Evolutionary conservation across 2,888 invertebrate genomes (phyloP), one percentile per base, ranked within the genome.

Genomic region (Caenorhabditis sinica): DNA sequence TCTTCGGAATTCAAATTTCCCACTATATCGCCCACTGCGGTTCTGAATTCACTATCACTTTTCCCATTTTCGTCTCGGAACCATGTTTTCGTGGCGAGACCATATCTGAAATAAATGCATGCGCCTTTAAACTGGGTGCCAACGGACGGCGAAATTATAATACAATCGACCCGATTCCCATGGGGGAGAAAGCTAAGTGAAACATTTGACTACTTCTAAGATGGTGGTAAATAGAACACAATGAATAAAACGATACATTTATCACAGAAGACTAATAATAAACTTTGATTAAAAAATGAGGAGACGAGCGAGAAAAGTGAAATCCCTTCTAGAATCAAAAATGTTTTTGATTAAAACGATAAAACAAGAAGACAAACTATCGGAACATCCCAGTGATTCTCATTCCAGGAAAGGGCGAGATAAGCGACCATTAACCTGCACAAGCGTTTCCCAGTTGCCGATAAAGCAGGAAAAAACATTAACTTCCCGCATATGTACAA

Each of bases 401-500:
- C 40, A 51, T 36, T 30, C 33, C 51, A 36, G 20, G 20, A 30
- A 30, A 61, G 20, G 66, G 49, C 8, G 66, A 56, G 20, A 51
- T 15, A 63, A 72, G 66, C 65, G 60, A 60, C 69, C 69, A 15
- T 40, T 36, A 69, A 56, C 69, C 36, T 69, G 56, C 69, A 40
- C 13, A 69, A 69, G 69, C 56, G 40, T 56, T 76, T 40, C 68
- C 80, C 68, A 66, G 40, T 23, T 30, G 25, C 43, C 28, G 72
- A 53, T 40, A 71, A 20, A 56, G 51, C 43, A 43, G 25, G 72
- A 66, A 53, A 58, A 56, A 25, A 69, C n/a, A 15, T 49, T 13
- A 51, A 66, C 65, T 51, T 65, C 72, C 82, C 82, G 76, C 58
- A 51, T 82, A 82, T 82, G 76, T 82, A 82, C 82, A 82, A 82